phyloP scores from a whole-genome alignment of 2,888 invertebrate genomes.

The Sepiola atlantica region DNA sequence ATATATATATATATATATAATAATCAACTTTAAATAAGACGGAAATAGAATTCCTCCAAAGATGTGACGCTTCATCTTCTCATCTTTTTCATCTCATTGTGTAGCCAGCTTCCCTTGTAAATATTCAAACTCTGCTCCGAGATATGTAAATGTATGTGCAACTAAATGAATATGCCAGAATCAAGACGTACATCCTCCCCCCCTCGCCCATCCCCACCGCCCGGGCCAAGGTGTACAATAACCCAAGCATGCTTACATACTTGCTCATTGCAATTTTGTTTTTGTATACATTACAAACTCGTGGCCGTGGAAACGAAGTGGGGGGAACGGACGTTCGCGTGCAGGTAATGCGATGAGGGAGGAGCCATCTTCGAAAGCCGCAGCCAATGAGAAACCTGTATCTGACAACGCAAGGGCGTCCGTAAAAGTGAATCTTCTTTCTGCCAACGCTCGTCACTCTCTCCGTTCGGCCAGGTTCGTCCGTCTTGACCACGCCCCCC shows the following conservation, averaged over 20 bases:
- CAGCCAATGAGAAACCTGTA: neutral
- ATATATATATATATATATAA: too few species aligned
- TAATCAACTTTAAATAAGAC: neutral
- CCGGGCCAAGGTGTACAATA: constrained; percentile 34
- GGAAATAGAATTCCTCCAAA: neutral
- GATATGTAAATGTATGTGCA: constrained; percentile 49
- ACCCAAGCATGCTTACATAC: constrained; percentile 38
- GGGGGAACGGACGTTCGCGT: neutral
- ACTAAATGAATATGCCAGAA: constrained; percentile 44
- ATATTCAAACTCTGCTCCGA: constrained; percentile 49
- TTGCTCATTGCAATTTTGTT: neutral
- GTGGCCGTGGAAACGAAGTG: neutral
- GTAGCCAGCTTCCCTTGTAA: constrained; percentile 48
- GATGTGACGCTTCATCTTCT: neutral
- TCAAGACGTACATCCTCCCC: constrained; percentile 42
- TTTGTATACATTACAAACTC: constrained; percentile 6
- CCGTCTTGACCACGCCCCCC: constrained; percentile 46
- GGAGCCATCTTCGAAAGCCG: neutral
- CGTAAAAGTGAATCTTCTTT: neutral
- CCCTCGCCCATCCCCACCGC: constrained; percentile 44
- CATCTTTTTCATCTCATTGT: neutral
- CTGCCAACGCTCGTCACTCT: neutral
- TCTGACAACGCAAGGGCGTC: neutral
- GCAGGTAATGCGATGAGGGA: neutral
- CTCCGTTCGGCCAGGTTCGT: constrained; percentile 24